Evolutionary conservation across 2,113 vertebrate species (phyloP).

Genomic region (Agapornis roseicollis): DNA sequence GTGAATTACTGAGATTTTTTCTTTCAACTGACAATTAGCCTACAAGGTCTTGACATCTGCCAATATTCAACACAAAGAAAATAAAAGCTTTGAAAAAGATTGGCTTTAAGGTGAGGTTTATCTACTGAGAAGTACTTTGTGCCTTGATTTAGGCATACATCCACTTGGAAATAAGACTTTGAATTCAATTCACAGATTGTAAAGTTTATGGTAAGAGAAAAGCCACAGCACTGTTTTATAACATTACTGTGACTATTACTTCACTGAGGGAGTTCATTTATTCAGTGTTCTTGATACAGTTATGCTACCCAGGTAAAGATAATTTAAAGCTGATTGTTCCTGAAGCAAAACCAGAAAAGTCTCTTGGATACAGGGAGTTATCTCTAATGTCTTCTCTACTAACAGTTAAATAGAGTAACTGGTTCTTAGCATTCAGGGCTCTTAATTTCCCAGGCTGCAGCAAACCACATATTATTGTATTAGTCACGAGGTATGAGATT

Average conservation of each 20-base stretch:
- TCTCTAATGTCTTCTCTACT: background rate
- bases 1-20: background rate
- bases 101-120: background rate
- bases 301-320: background rate
- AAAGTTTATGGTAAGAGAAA: background rate
- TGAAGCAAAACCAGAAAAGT: background rate
- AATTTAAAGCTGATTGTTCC: background rate
- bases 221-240: background rate
- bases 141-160: background rate
- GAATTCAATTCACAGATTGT: background rate
- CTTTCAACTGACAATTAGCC: background rate
- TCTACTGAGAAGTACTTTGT: background rate
- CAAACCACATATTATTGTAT: background rate
- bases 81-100: background rate
- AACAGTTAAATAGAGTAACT: background rate
- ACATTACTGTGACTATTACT: background rate
- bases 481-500: background rate
- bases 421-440: background rate
- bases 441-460: constrained; percentile 7
- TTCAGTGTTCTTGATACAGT: background rate
- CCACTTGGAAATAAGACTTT: background rate
- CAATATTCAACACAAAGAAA: background rate
- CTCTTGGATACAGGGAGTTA: background rate
- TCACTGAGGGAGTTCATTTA: background rate
- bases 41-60: background rate